A percentile compares a stretch with the other conserved stretches of the same genome.
Conservation (phyloP, 2,888 invertebrate species). For the Ochlodes sylvanus region DNA sequence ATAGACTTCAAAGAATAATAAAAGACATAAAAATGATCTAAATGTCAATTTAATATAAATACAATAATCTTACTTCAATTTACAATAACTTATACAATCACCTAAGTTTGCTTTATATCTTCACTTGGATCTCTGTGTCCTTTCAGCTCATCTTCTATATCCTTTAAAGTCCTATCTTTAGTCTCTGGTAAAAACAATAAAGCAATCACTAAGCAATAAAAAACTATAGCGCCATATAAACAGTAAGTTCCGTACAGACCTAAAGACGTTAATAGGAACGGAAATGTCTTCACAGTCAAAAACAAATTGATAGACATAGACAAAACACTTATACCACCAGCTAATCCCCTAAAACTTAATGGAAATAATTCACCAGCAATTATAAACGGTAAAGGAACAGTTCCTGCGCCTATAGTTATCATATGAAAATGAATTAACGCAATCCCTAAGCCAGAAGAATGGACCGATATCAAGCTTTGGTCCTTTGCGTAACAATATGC, state of each 20-base stretch:
- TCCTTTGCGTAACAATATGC: slow-evolving; percentile 38
- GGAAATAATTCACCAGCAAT: slow-evolving; percentile 87
- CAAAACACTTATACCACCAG: slow-evolving; percentile 81
- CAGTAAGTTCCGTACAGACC: slow-evolving; percentile 79
- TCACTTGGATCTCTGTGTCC: slow-evolving; percentile 46
- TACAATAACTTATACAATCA: slow-evolving; percentile 44
- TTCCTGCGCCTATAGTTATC: slow-evolving; percentile 43
- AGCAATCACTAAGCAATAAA: slow-evolving; percentile 78
- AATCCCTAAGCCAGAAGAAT: slow-evolving; percentile 42
- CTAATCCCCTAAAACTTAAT: slow-evolving; percentile 77
- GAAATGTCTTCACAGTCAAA: slow-evolving; percentile 82
- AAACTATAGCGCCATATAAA: slow-evolving; percentile 77
- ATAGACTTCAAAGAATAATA: no score
- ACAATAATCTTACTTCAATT: neutral
- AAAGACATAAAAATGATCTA: no score
- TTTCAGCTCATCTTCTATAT: slow-evolving; percentile 84
- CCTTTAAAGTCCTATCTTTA: slow-evolving; percentile 85
- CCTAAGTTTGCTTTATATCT: neutral
- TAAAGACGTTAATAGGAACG: slow-evolving; percentile 67
- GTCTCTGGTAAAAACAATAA: slow-evolving; percentile 87
- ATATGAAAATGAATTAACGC: slow-evolving; percentile 42
- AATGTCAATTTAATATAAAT: no score
- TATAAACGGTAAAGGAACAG: slow-evolving; percentile 42
- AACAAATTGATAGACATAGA: slow-evolving; percentile 82
- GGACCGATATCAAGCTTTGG: neutral